phyloP scores from a whole-genome alignment of 2,888 invertebrate species.

The Pollenia amentaria region DNA sequence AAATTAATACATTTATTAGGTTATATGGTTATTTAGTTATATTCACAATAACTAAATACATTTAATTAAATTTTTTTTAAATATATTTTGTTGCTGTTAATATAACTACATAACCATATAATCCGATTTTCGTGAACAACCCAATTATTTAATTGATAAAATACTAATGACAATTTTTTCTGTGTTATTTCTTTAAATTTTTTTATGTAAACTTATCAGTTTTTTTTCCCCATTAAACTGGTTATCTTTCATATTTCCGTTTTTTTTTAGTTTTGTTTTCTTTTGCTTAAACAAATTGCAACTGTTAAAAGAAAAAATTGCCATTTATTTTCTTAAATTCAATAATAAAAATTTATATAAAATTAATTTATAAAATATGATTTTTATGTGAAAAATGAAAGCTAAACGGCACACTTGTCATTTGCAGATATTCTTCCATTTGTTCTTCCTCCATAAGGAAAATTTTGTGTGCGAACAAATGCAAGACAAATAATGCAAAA shows the following conservation, averaged over 20 bases:
- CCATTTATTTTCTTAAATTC: slow-evolving; percentile 47
- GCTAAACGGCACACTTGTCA: slow-evolving; percentile 70
- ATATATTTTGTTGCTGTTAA: too few species aligned
- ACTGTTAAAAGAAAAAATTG: slow-evolving; percentile 23
- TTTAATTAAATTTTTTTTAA: too few species aligned
- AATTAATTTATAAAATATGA: slow-evolving; percentile 69
- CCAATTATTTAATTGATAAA: too few species aligned
- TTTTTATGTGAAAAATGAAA: slow-evolving; percentile 70
- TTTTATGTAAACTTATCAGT: background rate
- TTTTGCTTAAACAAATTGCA: slow-evolving; percentile 9
- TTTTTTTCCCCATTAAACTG: background rate
- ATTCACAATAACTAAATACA: too few species aligned
- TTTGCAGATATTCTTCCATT: slow-evolving; percentile 63
- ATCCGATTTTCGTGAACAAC: too few species aligned
- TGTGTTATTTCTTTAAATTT: background rate
- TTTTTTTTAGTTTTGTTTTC: background rate
- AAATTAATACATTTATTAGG: too few species aligned
- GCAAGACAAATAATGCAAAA: slow-evolving; percentile 21
- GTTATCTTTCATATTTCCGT: background rate
- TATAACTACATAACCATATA: too few species aligned
- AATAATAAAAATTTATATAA: slow-evolving; percentile 58
- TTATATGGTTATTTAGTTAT: too few species aligned
- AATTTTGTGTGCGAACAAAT: slow-evolving; percentile 7
- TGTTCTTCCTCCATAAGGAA: slow-evolving; percentile 12
- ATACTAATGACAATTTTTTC: too few species aligned